phyloP scores from a whole-genome alignment of 2,888 invertebrate species.

The Crepidodera aurea region DNA sequence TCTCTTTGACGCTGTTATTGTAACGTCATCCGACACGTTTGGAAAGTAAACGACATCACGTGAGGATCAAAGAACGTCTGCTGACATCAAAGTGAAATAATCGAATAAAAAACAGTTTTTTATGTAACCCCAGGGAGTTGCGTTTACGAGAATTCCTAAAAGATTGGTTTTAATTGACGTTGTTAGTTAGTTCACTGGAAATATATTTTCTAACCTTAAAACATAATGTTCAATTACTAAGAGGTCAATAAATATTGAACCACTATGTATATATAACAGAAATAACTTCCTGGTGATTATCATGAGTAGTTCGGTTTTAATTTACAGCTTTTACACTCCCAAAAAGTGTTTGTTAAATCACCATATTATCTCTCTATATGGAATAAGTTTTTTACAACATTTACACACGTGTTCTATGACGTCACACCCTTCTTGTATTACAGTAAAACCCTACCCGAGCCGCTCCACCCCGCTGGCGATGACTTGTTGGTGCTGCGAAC shows the following conservation, averaged over 20 bases:
- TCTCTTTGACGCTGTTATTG: conserved; percentile 6
- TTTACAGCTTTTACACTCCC: no score
- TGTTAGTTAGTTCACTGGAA: no score
- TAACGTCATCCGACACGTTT: conserved; percentile 4
- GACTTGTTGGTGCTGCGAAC: no score
- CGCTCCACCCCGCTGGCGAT: conserved; percentile 25
- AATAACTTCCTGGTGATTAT: no score
- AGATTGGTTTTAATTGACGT: no score
- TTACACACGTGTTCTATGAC: conserved; percentile 44
- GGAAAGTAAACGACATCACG: conserved; percentile 14
- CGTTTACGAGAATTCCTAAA: no score
- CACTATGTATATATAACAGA: no score
- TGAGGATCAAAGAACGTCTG: conserved; percentile 12
- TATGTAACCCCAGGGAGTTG: background rate
- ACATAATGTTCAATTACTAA: no score
- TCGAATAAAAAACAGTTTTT: background rate
- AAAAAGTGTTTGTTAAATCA: no score
- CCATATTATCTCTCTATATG: conserved; percentile 16
- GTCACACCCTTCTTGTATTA: conserved; percentile 43
- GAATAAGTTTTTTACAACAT: conserved; percentile 24
- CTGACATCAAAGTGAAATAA: conserved; percentile 11
- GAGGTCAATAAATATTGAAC: no score
- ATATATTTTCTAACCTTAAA: no score
- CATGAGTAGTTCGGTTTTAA: no score
- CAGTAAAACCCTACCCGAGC: conserved; percentile 21